Evolutionary conservation across 2,888 invertebrate genomes (phyloP).

Genomic region (Tachina grossa): DNA sequence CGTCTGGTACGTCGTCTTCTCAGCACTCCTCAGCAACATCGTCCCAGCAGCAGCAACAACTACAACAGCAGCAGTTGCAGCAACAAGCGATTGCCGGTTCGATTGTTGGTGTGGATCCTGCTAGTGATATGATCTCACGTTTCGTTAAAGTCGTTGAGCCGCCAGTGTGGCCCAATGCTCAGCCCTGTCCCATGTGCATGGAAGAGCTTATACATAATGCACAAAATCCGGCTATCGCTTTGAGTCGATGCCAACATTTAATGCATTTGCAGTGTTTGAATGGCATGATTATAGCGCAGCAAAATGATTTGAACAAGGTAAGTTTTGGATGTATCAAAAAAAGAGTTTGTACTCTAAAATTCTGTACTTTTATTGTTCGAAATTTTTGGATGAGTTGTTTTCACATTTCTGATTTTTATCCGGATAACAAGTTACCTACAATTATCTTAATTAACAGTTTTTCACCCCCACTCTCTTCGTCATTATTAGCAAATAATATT

Average conservation of each 20-base stretch:
- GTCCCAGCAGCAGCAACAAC: conserved; percentile 74
- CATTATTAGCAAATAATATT: too few species aligned
- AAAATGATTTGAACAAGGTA: conserved; percentile 83
- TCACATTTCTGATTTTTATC: too few species aligned
- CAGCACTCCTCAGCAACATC: conserved; percentile 66
- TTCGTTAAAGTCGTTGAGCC: conserved; percentile 88
- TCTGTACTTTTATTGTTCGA: too few species aligned
- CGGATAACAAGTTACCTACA: too few species aligned
- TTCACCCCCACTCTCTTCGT: too few species aligned
- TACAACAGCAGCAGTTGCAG: conserved; percentile 74
- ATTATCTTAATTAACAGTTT: too few species aligned
- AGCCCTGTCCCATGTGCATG: conserved; percentile 89
- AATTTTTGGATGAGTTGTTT: too few species aligned
- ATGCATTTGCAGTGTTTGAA: conserved; percentile 92
- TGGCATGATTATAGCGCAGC: conserved; percentile 88
- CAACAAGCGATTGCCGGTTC: conserved; percentile 82
- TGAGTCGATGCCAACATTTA: conserved; percentile 90
- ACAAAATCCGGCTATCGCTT: conserved; percentile 86
- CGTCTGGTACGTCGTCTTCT: conserved; percentile 73
- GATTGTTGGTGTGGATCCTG: conserved; percentile 84
- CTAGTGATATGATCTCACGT: conserved; percentile 86
- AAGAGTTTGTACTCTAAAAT: too few species aligned
- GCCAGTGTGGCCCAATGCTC: conserved; percentile 87
- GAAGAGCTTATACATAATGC: conserved; percentile 84
- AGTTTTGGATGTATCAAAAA: neutral